Conservation (phyloP, 1,140 invertebrate genomes). For the Lutraria rhynchaena region DNA sequence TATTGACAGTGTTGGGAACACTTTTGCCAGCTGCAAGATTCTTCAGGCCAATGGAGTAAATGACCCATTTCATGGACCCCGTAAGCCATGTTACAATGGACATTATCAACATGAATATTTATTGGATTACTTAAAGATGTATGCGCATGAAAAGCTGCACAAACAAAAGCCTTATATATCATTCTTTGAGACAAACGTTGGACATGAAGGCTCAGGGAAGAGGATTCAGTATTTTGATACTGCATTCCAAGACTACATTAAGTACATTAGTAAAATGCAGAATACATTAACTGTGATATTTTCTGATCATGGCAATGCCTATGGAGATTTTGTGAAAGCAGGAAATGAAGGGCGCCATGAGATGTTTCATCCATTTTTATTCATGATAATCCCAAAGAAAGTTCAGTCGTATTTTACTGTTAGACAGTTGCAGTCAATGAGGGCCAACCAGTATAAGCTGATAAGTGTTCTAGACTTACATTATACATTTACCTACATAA, state of each 20-base stretch:
- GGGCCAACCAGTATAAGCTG: constrained; percentile 68
- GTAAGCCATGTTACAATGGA: constrained; percentile 78
- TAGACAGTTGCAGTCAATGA: constrained; percentile 59
- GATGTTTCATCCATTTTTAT: constrained; percentile 78
- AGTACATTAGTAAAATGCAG: constrained; percentile 48
- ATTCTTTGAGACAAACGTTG: constrained; percentile 73
- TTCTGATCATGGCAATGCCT: constrained; percentile 80
- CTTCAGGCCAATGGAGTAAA: constrained; percentile 69
- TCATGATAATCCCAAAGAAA: constrained; percentile 69
- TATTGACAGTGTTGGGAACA: constrained; percentile 70
- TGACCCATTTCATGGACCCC: constrained; percentile 78
- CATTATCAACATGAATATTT: constrained; percentile 78
- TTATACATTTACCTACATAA: constrained; percentile 59
- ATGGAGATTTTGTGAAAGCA: constrained; percentile 74
- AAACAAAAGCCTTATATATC: constrained; percentile 68
- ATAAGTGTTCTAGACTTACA: constrained; percentile 73
- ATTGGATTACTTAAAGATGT: constrained; percentile 75
- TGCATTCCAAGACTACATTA: constrained; percentile 67
- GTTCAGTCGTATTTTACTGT: constrained; percentile 60
- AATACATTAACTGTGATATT: constrained; percentile 78
- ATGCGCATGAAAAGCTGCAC: constrained; percentile 62
- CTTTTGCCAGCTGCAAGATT: constrained; percentile 77
- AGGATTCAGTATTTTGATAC: constrained; percentile 77
- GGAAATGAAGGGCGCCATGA: constrained; percentile 73
- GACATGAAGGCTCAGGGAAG: constrained; percentile 77